Evolutionary conservation across 2,888 invertebrate species (phyloP), one percentile per base, ranked within the genome.

Genomic region (Tetramorium bicarinatum): DNA sequence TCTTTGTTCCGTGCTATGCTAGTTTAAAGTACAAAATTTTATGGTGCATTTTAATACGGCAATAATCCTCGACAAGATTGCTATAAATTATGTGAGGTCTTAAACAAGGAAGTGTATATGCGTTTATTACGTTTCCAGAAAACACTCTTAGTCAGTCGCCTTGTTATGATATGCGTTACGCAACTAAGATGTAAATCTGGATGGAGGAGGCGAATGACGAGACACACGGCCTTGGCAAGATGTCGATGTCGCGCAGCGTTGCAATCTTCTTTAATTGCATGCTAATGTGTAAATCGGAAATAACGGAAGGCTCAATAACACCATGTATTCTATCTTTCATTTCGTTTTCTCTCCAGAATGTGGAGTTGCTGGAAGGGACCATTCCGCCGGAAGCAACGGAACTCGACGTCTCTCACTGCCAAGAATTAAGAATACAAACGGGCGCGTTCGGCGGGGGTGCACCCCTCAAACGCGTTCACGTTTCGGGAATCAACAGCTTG

Each of bases 321-420:
- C 7, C 11, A n/a, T n/a, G 1, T n/a, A 2, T 62, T 59, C 13
- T 21, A 75, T 56, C 21, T 67, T 52, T 21, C 38, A 15, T 49
- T 44, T 44, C 44, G 41, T 74, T 34, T 74, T 69, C 67, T 3
- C 89, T 90, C 1, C 91, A 95, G 95, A 93, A 93, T 67, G 93
- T 95, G 82, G 94, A 94, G 75, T 86, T 95, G 74, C 91, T 90
- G 74, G 93, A 95, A 72, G 96, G 95, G 18, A 95, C 96, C 82
- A 95, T 97, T 81, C 97, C 97, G 21, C 94, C 95, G 59, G 95
- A 95, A n/a, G 96, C 96, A 29, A 95, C 96, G 86, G 96, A 96
- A 89, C 94, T 97, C 83, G 95, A 95, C 67, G 95, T 97, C 25
- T 95, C 94, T 34, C 96, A 96, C 29, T 96, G 96, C 44, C 94